phyloP scores from a whole-genome alignment of 92 coral and sea anemone species.

The Actinernus sp. region DNA sequence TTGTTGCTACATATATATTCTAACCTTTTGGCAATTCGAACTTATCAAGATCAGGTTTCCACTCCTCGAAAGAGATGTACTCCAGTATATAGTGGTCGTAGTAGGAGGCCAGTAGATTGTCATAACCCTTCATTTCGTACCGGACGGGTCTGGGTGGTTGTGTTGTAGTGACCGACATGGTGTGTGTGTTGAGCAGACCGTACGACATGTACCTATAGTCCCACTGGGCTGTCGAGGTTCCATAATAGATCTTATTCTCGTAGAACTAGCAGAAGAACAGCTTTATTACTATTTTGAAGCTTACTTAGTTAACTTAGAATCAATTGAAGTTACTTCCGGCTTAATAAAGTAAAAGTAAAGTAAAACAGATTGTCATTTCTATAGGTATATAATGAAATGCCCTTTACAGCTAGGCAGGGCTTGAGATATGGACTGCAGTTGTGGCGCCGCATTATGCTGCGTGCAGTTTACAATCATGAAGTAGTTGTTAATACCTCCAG shows the following conservation, averaged over 20 bases:
- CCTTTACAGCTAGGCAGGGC: no score
- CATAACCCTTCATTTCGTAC: slow-evolving; percentile 98
- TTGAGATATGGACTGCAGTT: no score
- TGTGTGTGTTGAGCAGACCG: slow-evolving; percentile 85
- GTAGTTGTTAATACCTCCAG: no score
- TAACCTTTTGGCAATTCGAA: slow-evolving; percentile 96
- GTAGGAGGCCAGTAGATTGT: slow-evolving; percentile 90
- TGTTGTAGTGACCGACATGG: slow-evolving; percentile 80
- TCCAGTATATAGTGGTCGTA: slow-evolving; percentile 91
- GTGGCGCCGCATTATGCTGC: no score
- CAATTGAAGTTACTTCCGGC: no score
- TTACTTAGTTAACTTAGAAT: neutral
- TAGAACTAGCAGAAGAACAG: slow-evolving; percentile 57
- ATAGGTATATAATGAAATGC: no score
- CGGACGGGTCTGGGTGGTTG: slow-evolving; percentile 91
- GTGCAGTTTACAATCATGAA: no score
- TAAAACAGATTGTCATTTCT: neutral
- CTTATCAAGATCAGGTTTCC: slow-evolving; percentile 85
- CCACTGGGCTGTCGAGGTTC: slow-evolving; percentile 86
- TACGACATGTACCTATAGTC: slow-evolving; percentile 85
- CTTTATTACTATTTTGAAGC: neutral
- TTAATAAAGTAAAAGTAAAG: neutral
- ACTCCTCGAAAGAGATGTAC: slow-evolving; percentile 93
- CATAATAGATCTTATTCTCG: slow-evolving; percentile 80
- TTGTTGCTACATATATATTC: no score